Evolutionary conservation across 1,140 invertebrate genomes (phyloP).

Genomic region (Episyrphus balteatus): DNA sequence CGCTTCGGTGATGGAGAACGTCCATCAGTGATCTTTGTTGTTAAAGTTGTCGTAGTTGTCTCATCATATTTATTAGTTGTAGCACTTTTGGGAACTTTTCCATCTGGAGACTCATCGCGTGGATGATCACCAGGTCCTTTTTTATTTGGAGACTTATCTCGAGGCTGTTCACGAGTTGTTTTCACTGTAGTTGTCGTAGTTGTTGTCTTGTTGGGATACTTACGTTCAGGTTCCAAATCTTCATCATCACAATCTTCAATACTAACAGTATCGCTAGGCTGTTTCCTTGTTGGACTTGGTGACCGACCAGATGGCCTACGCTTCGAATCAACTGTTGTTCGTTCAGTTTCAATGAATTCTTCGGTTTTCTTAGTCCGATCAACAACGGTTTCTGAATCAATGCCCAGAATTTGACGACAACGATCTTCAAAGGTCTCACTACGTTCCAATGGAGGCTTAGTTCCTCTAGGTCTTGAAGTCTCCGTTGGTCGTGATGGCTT

Average conservation of each 20-base stretch:
- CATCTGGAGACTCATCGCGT: background rate
- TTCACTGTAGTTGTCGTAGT: background rate
- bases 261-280: slow-evolving; percentile 10
- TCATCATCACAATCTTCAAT: slow-evolving; percentile 31
- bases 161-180: background rate
- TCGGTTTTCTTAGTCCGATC: background rate
- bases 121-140: background rate
- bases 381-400: slow-evolving; percentile 21
- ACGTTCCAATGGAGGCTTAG: slow-evolving; percentile 40
- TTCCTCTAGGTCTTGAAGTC: slow-evolving; percentile 18
- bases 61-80: background rate
- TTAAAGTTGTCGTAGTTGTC: no score
- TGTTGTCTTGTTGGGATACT: background rate
- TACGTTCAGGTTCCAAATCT: slow-evolving; percentile 22
- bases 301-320: background rate
- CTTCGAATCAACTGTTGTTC: background rate
- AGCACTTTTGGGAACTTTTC: background rate
- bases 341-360: background rate
- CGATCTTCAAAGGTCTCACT: slow-evolving; percentile 59
- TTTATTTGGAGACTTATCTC: background rate
- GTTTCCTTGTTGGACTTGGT: slow-evolving; percentile 1
- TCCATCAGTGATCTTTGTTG: no score
- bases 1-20: background rate
- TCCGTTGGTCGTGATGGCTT: slow-evolving; percentile 17
- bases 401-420: slow-evolving; percentile 52